These are phyloP conservation scores for Hozukius guyotensis DNA, from an alignment of 2,797 vertebrate genomes.

Conservation along the genomic window DNA sequence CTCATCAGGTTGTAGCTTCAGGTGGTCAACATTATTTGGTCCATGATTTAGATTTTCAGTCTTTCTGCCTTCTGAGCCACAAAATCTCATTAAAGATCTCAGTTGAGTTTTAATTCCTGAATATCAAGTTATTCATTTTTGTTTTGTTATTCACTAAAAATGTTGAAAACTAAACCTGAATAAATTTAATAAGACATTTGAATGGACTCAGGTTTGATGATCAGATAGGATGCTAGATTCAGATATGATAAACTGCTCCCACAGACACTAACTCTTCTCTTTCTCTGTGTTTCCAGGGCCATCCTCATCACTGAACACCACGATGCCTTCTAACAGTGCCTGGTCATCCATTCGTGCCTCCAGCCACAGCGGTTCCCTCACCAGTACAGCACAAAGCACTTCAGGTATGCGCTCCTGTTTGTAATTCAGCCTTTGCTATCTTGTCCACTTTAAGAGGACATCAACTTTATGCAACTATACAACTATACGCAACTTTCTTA, in stretches of 20 bases:
- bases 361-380: constrained; percentile 99
- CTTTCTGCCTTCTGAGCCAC: neutral
- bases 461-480: no score
- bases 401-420: constrained; percentile 84
- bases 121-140: neutral
- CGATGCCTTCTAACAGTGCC: constrained; percentile 99
- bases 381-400: constrained; percentile 99
- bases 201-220: neutral
- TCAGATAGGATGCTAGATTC: neutral
- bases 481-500: neutral
- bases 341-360: constrained; percentile 99
- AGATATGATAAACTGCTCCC: neutral
- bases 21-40: neutral
- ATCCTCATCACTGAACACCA: constrained; percentile 99
- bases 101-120: neutral
- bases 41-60: neutral
- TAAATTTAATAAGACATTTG: neutral
- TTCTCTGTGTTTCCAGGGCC: constrained; percentile 84
- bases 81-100: neutral
- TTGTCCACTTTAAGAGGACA: neutral
- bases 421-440: neutral
- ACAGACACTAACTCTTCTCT: neutral
- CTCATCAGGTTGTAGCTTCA: neutral
- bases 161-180: neutral
- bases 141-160: neutral